Conservation (phyloP, 1,140 invertebrate species). For the Bombus vancouverensis region DNA sequence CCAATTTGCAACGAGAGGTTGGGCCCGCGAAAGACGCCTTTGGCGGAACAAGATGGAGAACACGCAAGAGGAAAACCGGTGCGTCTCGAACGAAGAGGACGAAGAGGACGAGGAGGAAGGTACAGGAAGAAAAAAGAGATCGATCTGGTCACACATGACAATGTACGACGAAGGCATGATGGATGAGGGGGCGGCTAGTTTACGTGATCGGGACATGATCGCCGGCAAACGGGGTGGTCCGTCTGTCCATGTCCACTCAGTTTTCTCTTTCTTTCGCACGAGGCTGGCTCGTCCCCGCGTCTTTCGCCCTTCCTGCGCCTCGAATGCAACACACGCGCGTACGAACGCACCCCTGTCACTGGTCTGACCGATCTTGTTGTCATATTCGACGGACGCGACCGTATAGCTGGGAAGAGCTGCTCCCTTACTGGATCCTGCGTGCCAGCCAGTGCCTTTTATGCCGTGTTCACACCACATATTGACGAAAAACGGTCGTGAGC, state of each 20-base stretch:
- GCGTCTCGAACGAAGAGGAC: conserved; percentile 11
- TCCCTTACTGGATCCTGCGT: conserved; percentile 26
- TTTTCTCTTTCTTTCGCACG: conserved; percentile 61
- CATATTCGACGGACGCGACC: conserved; percentile 70
- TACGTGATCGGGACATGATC: conserved; percentile 82
- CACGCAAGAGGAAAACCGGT: conserved; percentile 18
- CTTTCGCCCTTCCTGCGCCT: conserved; percentile 39
- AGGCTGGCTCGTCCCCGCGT: conserved; percentile 24
- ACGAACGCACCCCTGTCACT: conserved; percentile 74
- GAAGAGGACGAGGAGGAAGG: not conserved
- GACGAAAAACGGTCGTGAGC: not conserved
- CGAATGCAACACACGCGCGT: conserved; percentile 37
- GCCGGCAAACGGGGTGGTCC: conserved; percentile 79
- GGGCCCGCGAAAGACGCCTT: not conserved
- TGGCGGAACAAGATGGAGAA: conserved; percentile 14
- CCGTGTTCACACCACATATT: conserved; percentile 47
- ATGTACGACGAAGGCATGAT: conserved; percentile 78
- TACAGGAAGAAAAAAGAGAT: conserved; percentile 32
- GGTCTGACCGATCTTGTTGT: conserved; percentile 79
- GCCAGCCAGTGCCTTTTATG: conserved; percentile 50
- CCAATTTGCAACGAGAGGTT: conserved; percentile 52
- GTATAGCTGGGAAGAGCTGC: conserved; percentile 38
- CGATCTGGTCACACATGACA: conserved; percentile 69
- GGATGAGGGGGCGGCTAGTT: conserved; percentile 82
- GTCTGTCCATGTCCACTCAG: conserved; percentile 69